These are phyloP conservation scores for Epinephelus fuscoguttatus DNA, from an alignment of 2,113 vertebrate genomes.

Conservation along the genomic window DNA sequence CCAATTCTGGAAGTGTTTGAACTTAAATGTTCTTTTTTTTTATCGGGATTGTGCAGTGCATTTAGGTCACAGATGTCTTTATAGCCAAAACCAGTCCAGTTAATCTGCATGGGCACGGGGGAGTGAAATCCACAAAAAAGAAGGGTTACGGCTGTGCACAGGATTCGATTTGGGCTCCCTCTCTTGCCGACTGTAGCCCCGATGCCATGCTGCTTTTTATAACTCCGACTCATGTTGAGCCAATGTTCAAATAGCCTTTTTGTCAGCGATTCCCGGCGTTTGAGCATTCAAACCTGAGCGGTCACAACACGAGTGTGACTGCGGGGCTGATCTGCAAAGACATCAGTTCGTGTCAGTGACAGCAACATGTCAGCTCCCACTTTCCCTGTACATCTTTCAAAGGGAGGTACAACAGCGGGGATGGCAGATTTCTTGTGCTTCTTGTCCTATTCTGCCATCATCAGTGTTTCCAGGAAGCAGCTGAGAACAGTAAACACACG, in stretches of 20 bases:
- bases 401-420: conserved; percentile 48
- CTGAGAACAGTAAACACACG: conserved; percentile 32
- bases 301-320: conserved; percentile 58
- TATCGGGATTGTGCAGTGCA: conserved; percentile 25
- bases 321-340: conserved; percentile 69
- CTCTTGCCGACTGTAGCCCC: conserved; percentile 46
- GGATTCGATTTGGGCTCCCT: conserved; percentile 65
- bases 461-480: conserved; percentile 45
- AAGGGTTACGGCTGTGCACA: conserved; percentile 58
- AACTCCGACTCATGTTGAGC: conserved; percentile 74
- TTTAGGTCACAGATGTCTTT: conserved; percentile 69
- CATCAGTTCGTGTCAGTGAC: conserved; percentile 67
- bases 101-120: conserved; percentile 68
- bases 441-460: conserved; percentile 49
- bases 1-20: conserved; percentile 6
- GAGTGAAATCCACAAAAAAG: conserved; percentile 50
- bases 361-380: conserved; percentile 57
- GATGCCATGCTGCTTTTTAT: conserved; percentile 71
- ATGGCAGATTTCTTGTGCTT: conserved; percentile 47
- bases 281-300: conserved; percentile 57
- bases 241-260: conserved; percentile 75
- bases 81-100: conserved; percentile 57
- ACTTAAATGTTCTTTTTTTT: conserved; percentile 32
- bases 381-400: conserved; percentile 56
- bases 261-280: conserved; percentile 57